Conservation (phyloP, 1,140 invertebrate genomes). For the Pseudomyrmex gracilis region DNA sequence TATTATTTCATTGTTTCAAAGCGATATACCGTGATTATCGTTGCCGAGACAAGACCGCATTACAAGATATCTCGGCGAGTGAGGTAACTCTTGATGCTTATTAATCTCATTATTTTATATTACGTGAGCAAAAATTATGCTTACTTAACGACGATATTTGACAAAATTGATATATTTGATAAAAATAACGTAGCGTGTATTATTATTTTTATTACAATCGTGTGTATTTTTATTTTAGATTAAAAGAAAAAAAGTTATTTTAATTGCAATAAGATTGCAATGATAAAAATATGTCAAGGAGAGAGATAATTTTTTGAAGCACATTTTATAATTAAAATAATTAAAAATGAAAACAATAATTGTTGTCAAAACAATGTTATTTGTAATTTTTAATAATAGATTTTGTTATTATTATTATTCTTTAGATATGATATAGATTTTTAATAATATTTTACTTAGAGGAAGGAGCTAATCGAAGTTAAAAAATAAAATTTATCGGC, state of each 20-base stretch:
- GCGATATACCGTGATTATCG: slow-evolving; percentile 50
- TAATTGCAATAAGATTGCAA: no score
- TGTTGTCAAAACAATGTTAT: no score
- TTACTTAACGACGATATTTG: not conserved
- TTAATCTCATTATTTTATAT: slow-evolving; percentile 39
- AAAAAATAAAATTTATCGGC: not conserved
- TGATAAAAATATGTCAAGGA: no score
- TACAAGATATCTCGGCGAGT: slow-evolving; percentile 1
- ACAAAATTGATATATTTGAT: not conserved
- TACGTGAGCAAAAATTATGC: slow-evolving; percentile 12
- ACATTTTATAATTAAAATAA: no score
- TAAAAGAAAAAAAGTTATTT: no score
- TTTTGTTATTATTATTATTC: no score
- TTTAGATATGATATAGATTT: no score
- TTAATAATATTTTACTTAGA: no score
- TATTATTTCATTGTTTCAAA: slow-evolving; percentile 49
- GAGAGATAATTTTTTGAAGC: no score
- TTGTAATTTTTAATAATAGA: no score
- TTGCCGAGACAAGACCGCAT: slow-evolving; percentile 31
- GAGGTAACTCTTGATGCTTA: slow-evolving; percentile 29
- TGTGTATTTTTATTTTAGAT: not conserved
- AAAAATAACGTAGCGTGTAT: not conserved
- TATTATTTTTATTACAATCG: slow-evolving; percentile 2
- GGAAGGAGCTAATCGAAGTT: no score
- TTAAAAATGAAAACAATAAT: no score